Conservation (phyloP, 1,140 invertebrate species). For the Papilio dardanus region DNA sequence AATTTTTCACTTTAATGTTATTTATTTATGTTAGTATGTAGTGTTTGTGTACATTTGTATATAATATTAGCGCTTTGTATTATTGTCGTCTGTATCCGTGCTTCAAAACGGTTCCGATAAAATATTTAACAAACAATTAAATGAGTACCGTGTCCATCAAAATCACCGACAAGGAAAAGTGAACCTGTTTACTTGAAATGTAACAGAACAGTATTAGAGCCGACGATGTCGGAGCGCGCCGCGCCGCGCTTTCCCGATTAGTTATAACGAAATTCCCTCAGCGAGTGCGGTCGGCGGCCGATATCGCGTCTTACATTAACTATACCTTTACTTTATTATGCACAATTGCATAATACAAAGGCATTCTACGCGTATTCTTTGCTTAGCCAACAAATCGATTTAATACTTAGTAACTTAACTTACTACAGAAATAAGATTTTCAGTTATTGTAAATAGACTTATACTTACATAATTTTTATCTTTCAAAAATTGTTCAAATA, state of each 20-base stretch:
- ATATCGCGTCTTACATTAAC: too few species aligned
- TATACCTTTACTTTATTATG: too few species aligned
- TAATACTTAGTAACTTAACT: too few species aligned
- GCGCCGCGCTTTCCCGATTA: too few species aligned
- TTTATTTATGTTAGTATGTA: background rate
- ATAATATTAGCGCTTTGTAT: background rate
- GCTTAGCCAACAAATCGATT: too few species aligned
- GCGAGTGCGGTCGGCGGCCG: background rate
- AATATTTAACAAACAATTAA: background rate
- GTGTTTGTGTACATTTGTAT: background rate
- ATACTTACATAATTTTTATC: background rate
- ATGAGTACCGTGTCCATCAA: background rate
- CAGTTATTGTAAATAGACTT: background rate
- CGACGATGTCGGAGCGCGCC: background rate
- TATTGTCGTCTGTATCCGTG: background rate
- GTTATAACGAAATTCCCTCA: background rate
- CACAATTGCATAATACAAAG: too few species aligned
- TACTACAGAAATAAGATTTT: background rate
- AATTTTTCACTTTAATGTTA: background rate
- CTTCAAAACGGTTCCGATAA: background rate
- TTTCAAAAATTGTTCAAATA: background rate
- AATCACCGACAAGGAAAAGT: background rate
- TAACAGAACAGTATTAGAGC: background rate
- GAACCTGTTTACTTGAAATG: too few species aligned
- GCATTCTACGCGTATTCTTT: too few species aligned